Percentiles rank a stretch among this genome's conserved stretches.
Evolutionary conservation across 2,797 vertebrate species (phyloP).

Genomic region (Acipenser oxyrinchus): DNA sequence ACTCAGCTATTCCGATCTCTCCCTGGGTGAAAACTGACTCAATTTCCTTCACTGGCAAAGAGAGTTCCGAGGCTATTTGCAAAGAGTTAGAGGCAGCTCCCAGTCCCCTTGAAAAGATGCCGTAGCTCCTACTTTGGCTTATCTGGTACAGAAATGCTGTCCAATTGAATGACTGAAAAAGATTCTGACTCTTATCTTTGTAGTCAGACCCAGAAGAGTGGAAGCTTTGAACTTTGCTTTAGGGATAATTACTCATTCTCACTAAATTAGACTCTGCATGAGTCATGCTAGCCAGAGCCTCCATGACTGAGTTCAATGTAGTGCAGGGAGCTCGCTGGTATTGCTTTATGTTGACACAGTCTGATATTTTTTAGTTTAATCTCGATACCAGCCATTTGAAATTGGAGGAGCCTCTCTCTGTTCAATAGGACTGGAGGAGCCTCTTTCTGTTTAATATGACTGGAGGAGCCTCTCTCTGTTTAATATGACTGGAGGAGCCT

Average conservation of each 20-base stretch:
- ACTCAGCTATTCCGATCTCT: no score
- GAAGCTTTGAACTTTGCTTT: conserved; percentile 20
- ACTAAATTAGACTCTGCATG: conserved; percentile 14
- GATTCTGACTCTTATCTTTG: background rate
- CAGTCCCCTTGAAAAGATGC: background rate
- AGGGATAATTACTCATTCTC: conserved; percentile 18
- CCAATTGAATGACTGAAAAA: conserved; percentile 5
- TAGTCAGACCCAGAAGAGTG: conserved; percentile 6
- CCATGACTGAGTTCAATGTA: conserved; percentile 3
- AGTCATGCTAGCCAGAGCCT: conserved; percentile 10
- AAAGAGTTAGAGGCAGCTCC: background rate
- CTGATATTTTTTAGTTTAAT: conserved; percentile 18
- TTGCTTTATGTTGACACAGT: conserved; percentile 7
- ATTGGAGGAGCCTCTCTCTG: background rate
- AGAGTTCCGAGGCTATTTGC: background rate
- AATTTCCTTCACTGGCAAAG: background rate
- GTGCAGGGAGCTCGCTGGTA: conserved; percentile 4
- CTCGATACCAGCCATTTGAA: conserved; percentile 19
- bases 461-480: no score
- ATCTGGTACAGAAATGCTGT: conserved; percentile 2
- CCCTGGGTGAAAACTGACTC: no score
- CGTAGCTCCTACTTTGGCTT: conserved; percentile 3
- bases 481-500: no score
- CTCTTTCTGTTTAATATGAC: no score
- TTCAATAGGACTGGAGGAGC: no score